Base-by-base conservation (phyloP, 2,797 vertebrate species). In the Lepilemur septentrionalis region DNA sequence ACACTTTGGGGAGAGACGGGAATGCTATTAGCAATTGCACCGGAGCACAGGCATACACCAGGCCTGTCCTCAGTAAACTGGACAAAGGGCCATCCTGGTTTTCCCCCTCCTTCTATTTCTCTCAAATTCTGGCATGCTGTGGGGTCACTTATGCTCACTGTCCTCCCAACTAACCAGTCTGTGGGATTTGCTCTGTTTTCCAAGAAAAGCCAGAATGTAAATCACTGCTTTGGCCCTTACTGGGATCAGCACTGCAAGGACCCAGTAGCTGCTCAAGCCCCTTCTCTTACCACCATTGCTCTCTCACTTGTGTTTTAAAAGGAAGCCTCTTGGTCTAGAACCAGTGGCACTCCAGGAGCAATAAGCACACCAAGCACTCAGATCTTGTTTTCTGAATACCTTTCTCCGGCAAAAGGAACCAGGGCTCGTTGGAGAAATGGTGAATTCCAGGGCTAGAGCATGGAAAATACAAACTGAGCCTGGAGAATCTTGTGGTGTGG, bases 251-350 rank as follows among this genome's bases (percentile, higher is more conserved):
- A 57, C 43, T 63, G 9, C 3, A 41, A 38, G 70, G 81, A 20
- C 7, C 52, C 3, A 5, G 3, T 2, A 41, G 59, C 4, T 13
- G 1, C 28, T 69, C 35, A 57, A 1, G 28, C n/a, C 8, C 10
- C 25, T 2, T 30, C 17, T 83, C 46, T 72, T 28, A 11, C 20
- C 67, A 79, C 12, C 0, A 3, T n/a, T 7, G 12, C 9, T 48
- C 28, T 50, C 67, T 90, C 25, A 22, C 20, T 41, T 43, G 14
- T 23, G 7, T 46, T 79, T 89, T 61, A 22, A 23, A 76, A 81
- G 75, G 17, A 86, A 82, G 50, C 2, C 28, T 63, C 10, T 41
- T 63, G 38, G 35, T 46, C 38, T 63, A 41, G 61, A 88, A 22
- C 22, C 9, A 30, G 63, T 48, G 79, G 46, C 23, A 30, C 0